Base-by-base conservation (phyloP, 2,797 vertebrate genomes). In the Hozukius guyotensis region DNA sequence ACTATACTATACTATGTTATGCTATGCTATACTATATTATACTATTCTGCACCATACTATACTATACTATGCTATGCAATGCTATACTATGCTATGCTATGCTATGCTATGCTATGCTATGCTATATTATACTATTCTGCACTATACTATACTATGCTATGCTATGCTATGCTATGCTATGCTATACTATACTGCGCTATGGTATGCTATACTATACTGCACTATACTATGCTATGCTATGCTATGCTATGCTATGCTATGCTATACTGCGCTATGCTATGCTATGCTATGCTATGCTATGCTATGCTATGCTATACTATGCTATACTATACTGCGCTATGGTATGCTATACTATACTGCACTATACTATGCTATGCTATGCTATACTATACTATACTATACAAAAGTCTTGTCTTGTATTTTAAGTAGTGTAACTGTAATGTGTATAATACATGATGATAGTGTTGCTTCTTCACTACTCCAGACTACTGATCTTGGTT, bases 191-290 rank as follows among this genome's bases (percentile, higher is more conserved):
- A 7, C 29, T 31, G 6, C 6, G 31, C 31, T 8, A 31, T 31
- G 31, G 2, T 31, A 31, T 31, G 8, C 31, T 31, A 31, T 31
- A 5, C 29, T 31, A 31, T 31, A 1, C 5, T 31, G 2, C 2
- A 7, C 5, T 31, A 31, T 31, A 2, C 29, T 31, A 2, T 0
- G 0, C 29, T 31, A 31, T 31, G 0, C 6, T 31, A 31, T 8
- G 2, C 31, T 31, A 7, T 7, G 2, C 31, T 31, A 31, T 31
- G 8, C 31, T 56, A 13, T 13, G 3, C 2, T 56, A 56, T 49
- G 8, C 4, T 27, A 27, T 42, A 8, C 18, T 27, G 22, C 5
- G 63, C 14, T 25, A 8, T 5, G 12, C 7, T 24, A 63, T 6
- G 25, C 27, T 24, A 14, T 14, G 6, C 4, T 72, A n/a, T 25